Base-by-base conservation (phyloP, 2,797 vertebrate species). In the Chloroceryle inda region DNA sequence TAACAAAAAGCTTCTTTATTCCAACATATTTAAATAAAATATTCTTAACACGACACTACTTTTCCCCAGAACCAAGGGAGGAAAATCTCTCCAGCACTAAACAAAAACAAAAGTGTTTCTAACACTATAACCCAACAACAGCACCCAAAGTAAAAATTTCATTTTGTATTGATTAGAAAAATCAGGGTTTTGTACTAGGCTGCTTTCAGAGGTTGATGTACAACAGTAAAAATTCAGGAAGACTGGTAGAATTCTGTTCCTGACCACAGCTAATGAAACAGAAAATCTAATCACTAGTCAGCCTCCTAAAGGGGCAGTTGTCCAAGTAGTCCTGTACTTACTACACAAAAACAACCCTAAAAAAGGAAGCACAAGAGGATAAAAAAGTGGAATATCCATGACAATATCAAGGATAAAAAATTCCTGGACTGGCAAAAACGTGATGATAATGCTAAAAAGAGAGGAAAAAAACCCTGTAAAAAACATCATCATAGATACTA, bases 1-100 rank as follows among this genome's bases (percentile, higher is more conserved):
- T 53, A 85, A 71, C 15, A 82, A 67, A 92, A 71, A 55, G 3
- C 24, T 91, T 85, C 63, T 68, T 95, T 85, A 94, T 84, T 91
- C 56, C 92, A 85, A 80, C 23, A 63, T 5, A 42, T 8, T 87
- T 53, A 66, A 75, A 69, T 53, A 92, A 89, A 71, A 47, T 69
- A 66, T 35, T 40, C 77, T 92, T 85, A 88, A 68, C 64, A 44
- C 24, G 24, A 75, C 56, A 17, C 58, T 63, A 64, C 12, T 38
- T 91, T 87, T 88, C 35, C 45, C 29, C n/a, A 74, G 52, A 79
- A 96, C 2, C n/a, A 63, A 78, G 44, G 11, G 35, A 88, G 19
- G 63, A 85, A 80, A 88, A 35, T 40, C 31, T 90, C 47, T 53
- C 47, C 42, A 67, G 40, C 20, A 66, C 13, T 80, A 85, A 93